Evolutionary conservation across 2,888 invertebrate species (phyloP).

Genomic region (Eulithis prunata): DNA sequence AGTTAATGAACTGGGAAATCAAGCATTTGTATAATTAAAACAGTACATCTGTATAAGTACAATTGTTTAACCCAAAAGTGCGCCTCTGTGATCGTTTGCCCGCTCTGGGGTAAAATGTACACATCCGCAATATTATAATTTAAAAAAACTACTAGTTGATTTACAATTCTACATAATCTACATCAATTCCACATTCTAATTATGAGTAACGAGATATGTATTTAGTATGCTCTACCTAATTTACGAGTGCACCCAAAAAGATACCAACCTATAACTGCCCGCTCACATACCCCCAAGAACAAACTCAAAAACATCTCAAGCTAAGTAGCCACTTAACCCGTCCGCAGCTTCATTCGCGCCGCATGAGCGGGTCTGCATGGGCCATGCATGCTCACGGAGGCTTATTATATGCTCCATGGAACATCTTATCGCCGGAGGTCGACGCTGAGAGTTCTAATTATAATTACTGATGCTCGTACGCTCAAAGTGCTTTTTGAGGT

Average conservation of each 20-base stretch:
- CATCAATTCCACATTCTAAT: too few relatives aligned
- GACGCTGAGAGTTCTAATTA: constrained; percentile 68
- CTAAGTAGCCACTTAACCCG: constrained; percentile 60
- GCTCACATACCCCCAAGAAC: constrained; percentile 32
- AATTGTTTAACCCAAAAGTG: neutral
- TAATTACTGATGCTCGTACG: constrained; percentile 79
- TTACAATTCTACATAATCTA: too few relatives aligned
- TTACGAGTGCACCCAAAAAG: neutral
- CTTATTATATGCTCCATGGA: constrained; percentile 80
- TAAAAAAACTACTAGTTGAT: too few relatives aligned
- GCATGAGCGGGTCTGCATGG: constrained; percentile 74
- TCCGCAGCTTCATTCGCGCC: constrained; percentile 57
- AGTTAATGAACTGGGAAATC: constrained; percentile 44
- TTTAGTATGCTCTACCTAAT: neutral
- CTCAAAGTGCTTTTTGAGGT: constrained; percentile 69
- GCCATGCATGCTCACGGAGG: constrained; percentile 50
- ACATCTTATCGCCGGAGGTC: constrained; percentile 82
- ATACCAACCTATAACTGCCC: constrained; percentile 5
- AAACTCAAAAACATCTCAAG: constrained; percentile 34
- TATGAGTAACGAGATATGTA: too few relatives aligned
- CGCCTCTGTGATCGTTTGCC: too few relatives aligned
- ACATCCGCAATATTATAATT: too few relatives aligned
- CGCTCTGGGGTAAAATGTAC: too few relatives aligned
- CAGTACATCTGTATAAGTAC: neutral
- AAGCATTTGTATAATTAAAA: constrained; percentile 28